Base-by-base conservation (phyloP, 2,113 vertebrate species). In the Calyptomena viridis region DNA sequence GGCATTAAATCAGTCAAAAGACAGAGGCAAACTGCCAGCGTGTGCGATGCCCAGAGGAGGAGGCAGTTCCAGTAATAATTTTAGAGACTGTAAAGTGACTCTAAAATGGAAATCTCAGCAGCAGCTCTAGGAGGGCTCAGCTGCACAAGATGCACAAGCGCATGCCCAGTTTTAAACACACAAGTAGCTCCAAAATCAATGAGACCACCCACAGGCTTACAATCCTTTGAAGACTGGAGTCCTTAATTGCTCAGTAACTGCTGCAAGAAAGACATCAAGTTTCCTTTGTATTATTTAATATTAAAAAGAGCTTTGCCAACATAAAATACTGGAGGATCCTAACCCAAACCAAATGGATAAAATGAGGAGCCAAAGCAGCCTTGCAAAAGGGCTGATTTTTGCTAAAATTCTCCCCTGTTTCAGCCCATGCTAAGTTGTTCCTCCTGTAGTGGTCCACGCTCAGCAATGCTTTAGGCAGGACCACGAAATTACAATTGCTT, bases 171-270 rank as follows among this genome's bases (percentile, higher is more conserved):
- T 94, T 87, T 67, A 93, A 88, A 85, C 25, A 67, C 50, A 59
- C 39, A 63, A 90, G 64, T 20, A 95, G 39, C 71, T 82, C 84
- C 6, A 8, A 81, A 93, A 63, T 90, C 93, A 92, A 47, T 77
- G 86, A 89, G 93, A 94, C 94, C 95, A 96, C 95, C 83, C 95
- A 95, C 91, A 78, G 83, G 24, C 56, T 94, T 78, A 59, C 47
- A 89, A 22, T 81, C 47, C 89, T 92, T 94, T 92, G 35, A 90
- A 93, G 92, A 84, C 72, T 0, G 20, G 73, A 87, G 66, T 59
- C 44, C 63, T 94, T 92, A 96, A 92, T 82, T 93, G 86, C 68
- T 75, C 73, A 64, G 42, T 31, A 90, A 93, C 73, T 68, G 90
- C 73, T 84, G 77, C 68, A 94, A 89, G 40, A 90, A 85, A 84